phyloP scores from a whole-genome alignment of 2,888 invertebrate species.

The Hypselothyrea guttata region DNA sequence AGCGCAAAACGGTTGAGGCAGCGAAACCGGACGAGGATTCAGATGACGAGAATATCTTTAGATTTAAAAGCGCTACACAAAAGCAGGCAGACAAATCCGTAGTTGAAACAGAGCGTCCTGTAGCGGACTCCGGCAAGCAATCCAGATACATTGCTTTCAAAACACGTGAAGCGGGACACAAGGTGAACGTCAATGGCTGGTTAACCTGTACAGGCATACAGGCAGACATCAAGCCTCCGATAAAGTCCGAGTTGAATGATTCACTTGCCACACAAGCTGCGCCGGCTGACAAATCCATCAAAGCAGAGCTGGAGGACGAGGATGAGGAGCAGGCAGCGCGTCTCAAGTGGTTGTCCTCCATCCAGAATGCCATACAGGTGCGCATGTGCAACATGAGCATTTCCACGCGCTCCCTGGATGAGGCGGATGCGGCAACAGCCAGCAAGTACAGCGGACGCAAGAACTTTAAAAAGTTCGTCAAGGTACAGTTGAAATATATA shows the following conservation, averaged over 20 bases:
- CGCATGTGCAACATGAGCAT: slow-evolving; percentile 62
- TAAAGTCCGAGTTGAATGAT: slow-evolving; percentile 1
- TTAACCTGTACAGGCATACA: slow-evolving; percentile 69
- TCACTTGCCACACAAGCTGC: no score
- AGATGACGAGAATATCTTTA: slow-evolving; percentile 57
- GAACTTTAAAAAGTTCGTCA: slow-evolving; percentile 80
- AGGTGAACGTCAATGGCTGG: slow-evolving; percentile 72
- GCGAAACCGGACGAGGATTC: slow-evolving; percentile 11
- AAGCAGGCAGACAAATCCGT: slow-evolving; percentile 2
- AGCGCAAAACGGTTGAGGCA: slow-evolving; percentile 6
- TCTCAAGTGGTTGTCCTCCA: slow-evolving; percentile 68
- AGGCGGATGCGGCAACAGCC: slow-evolving; percentile 22
- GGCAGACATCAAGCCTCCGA: slow-evolving; percentile 49
- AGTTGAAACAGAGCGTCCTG: slow-evolving; percentile 54
- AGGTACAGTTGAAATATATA: slow-evolving; percentile 67
- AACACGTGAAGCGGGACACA: slow-evolving; percentile 56
- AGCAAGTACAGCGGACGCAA: slow-evolving; percentile 45
- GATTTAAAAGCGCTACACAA: slow-evolving; percentile 35
- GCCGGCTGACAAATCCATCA: no score
- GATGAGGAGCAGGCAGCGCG: slow-evolving; percentile 38
- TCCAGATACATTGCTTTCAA: slow-evolving; percentile 52
- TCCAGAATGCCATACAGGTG: slow-evolving; percentile 74
- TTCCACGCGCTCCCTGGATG: slow-evolving; percentile 21
- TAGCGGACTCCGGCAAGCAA: slow-evolving; percentile 20
- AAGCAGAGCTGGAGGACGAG: slow-evolving; percentile 36